phyloP scores from a whole-genome alignment of 2,797 vertebrate species.

The Enteromius fasciolatus region DNA sequence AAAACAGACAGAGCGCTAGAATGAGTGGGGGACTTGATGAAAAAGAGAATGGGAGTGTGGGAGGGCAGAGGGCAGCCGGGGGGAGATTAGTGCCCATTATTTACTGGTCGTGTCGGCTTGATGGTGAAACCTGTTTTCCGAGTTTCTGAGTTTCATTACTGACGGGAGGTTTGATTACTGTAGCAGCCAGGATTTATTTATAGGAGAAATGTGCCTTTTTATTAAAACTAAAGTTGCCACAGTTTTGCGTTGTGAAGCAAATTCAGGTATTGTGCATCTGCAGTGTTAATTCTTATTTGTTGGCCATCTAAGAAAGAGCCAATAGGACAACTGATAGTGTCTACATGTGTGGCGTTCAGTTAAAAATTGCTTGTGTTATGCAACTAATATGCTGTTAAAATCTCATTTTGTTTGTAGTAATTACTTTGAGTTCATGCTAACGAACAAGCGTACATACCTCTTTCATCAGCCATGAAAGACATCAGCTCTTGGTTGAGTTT shows the following conservation, averaged over 20 bases:
- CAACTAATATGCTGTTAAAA: not conserved
- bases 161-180: conserved; percentile 10
- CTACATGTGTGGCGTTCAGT: not conserved
- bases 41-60: conserved; percentile 59
- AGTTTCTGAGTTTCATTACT: conserved; percentile 20
- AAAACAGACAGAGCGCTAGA: conserved; percentile 58
- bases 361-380: not conserved
- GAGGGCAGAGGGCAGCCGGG: conserved; percentile 31
- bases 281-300: not conserved
- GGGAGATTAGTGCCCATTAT: conserved; percentile 48
- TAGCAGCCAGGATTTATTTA: not conserved
- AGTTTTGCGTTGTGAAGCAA: not conserved
- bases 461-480: not conserved
- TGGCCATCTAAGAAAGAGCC: not conserved
- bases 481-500: not conserved
- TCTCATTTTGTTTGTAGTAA: not conserved
- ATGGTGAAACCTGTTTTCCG: conserved; percentile 34
- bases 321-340: not conserved
- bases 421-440: not conserved
- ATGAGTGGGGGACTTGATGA: conserved; percentile 60
- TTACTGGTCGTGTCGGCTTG: conserved; percentile 41
- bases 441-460: not conserved
- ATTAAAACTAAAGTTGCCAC: not conserved
- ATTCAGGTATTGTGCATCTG: not conserved
- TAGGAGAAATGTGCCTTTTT: not conserved